Conservation (phyloP, 1,140 invertebrate species). For the Batillaria attramentaria region DNA sequence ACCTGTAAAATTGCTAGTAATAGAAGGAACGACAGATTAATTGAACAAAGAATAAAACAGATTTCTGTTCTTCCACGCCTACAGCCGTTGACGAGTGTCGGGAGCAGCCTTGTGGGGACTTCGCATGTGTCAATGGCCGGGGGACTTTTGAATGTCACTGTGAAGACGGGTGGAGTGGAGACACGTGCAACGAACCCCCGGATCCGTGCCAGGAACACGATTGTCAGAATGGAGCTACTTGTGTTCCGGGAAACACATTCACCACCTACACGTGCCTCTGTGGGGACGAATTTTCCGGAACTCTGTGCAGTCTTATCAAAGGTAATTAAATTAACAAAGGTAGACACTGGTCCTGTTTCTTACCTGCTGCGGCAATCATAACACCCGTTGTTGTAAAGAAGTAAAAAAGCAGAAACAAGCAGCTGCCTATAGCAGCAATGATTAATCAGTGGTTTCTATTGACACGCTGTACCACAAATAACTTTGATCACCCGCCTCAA, state of each 20-base stretch:
- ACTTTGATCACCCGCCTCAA: background rate
- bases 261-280: conserved; percentile 14
- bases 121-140: background rate
- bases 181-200: background rate
- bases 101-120: background rate
- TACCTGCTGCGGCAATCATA: background rate
- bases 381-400: background rate
- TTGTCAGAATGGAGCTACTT: conserved; percentile 15
- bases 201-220: background rate
- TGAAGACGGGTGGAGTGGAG: background rate
- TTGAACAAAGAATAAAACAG: no score
- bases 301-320: background rate
- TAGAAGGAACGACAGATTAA: no score
- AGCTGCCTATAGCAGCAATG: background rate
- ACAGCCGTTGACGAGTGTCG: conserved; percentile 19
- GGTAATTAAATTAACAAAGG: no score
- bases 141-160: background rate
- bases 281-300: background rate
- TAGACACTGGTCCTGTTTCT: background rate
- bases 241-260: background rate
- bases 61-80: no score
- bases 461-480: background rate
- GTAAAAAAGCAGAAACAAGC: no score
- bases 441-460: background rate
- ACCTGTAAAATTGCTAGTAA: no score